A percentile compares a stretch with the other conserved stretches of the same genome.
Conservation (phyloP, 2,113 vertebrate genomes). For the Gasterosteus nipponicus region DNA sequence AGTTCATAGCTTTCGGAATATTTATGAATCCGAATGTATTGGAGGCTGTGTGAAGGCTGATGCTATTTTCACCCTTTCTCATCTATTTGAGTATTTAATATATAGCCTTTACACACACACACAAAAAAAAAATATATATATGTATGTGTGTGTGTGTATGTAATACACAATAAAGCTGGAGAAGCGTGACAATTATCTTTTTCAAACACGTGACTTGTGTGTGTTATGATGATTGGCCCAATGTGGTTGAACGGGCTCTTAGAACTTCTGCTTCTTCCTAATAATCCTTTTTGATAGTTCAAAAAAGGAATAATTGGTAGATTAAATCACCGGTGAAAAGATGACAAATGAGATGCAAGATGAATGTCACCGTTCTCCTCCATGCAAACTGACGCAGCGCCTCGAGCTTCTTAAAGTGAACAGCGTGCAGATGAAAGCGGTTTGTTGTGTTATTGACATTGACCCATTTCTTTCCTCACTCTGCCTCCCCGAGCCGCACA, state of each 20-base stretch:
- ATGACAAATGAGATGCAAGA: background rate
- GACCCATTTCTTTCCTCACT: constrained; percentile 50
- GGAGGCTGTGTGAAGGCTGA: background rate
- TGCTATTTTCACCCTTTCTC: constrained; percentile 4
- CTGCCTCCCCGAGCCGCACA: constrained; percentile 14
- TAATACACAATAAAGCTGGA: background rate
- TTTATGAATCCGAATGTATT: background rate
- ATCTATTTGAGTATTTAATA: constrained; percentile 26
- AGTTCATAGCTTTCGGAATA: constrained; percentile 2
- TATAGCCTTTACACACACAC: constrained; percentile 3
- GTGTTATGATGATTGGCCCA: background rate
- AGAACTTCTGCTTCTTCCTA: background rate
- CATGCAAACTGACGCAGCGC: background rate
- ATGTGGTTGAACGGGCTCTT: background rate
- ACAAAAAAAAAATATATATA: no score
- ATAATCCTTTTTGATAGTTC: background rate
- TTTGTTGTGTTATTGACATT: constrained; percentile 59
- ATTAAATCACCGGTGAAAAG: background rate
- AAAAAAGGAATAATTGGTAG: background rate
- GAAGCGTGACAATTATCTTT: background rate
- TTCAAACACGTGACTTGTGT: background rate
- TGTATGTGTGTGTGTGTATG: background rate
- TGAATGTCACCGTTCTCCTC: background rate
- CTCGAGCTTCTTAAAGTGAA: constrained; percentile 9
- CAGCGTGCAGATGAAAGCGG: constrained; percentile 38